A percentile compares a stretch with the other conserved stretches of the same genome.
These are phyloP conservation scores for Conops quadrifasciatus DNA, from an alignment of 2,888 invertebrate species.

Conservation along the genomic window DNA sequence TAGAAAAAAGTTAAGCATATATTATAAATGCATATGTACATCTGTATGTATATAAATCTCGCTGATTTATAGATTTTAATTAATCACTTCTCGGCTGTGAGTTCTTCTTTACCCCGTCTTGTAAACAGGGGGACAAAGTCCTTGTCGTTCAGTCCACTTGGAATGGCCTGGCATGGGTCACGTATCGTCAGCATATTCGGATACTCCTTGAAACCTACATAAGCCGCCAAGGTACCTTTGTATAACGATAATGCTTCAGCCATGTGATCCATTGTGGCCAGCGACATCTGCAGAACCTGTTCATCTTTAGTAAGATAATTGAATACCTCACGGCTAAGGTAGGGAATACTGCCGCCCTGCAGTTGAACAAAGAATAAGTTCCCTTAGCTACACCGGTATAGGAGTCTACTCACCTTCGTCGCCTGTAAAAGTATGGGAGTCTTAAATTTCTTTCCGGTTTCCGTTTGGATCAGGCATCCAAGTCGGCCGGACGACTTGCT, in stretches of 20 bases:
- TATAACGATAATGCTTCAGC: constrained; percentile 72
- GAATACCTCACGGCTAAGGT: constrained; percentile 81
- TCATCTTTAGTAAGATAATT: constrained; percentile 70
- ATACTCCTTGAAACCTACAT: constrained; percentile 71
- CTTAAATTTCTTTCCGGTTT: constrained; percentile 69
- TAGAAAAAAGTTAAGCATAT: neutral
- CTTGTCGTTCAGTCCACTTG: constrained; percentile 77
- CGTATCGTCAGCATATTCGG: constrained; percentile 64
- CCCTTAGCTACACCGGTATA: neutral
- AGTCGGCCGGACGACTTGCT: constrained; percentile 72
- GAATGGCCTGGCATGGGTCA: constrained; percentile 75
- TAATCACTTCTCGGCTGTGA: constrained; percentile 70
- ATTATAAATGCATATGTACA: neutral
- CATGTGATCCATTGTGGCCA: constrained; percentile 75
- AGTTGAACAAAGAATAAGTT: constrained; percentile 44
- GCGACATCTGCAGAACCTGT: constrained; percentile 75
- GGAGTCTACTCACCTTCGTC: constrained; percentile 65
- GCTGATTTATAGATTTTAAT: neutral
- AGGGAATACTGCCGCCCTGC: constrained; percentile 83
- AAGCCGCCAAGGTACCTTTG: constrained; percentile 73
- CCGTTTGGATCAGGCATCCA: constrained; percentile 71
- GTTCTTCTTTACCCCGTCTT: constrained; percentile 75
- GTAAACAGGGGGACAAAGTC: constrained; percentile 81
- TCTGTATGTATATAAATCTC: neutral
- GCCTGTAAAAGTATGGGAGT: constrained; percentile 81